Evolutionary conservation across 2,888 invertebrate genomes (phyloP), one percentile per base, ranked within the genome.

Genomic region (Dynastes grantii): DNA sequence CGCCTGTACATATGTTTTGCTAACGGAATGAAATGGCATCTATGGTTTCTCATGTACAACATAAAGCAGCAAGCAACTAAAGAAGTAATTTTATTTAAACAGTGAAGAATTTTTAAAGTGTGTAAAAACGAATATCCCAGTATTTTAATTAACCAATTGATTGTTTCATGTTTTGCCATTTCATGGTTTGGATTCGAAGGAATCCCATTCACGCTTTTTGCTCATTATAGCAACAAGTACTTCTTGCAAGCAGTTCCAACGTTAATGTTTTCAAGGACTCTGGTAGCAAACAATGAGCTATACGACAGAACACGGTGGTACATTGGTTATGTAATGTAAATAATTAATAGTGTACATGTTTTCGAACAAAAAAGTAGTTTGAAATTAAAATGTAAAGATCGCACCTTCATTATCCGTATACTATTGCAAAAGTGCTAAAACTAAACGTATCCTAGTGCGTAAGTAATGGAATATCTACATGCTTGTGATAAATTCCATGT

Each of bases 251-350:
- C 27, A 68, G 29, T 68, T 68, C 27, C 51, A 32, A 68, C 27
- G 68, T 51, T 51, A 65, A 65, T 16, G 65, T 16, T 40, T n/a
- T 29, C 65, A 67, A 67, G 65, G 65, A 45, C 45, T 40, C 22
- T 8, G 55, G 9, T 8, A 45, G 45, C n/a, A 27, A 55, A 55
- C 55, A 55, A 55, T 55, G 9, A 22, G 55, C 55, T 4, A 22
- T 3, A n/a, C n/a, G 55, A 22, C 22, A 32, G 32, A 32, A 63
- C n/a, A 13, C 27, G 32, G 5, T 29, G 63, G 55, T 8, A 13
- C 32, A 13, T 27, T 29, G 27, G 2, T 63, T 63, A 63, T 29
- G 13, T 63, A 63, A 29, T 29, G 9, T 27, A 2, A 63, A 13
- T 29, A 13, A 13, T 63, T 63, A 63, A 27, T 55, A 55, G 8